Evolutionary conservation across 2,888 invertebrate genomes (phyloP).

Genomic region (Arrhopalites spinosus): DNA sequence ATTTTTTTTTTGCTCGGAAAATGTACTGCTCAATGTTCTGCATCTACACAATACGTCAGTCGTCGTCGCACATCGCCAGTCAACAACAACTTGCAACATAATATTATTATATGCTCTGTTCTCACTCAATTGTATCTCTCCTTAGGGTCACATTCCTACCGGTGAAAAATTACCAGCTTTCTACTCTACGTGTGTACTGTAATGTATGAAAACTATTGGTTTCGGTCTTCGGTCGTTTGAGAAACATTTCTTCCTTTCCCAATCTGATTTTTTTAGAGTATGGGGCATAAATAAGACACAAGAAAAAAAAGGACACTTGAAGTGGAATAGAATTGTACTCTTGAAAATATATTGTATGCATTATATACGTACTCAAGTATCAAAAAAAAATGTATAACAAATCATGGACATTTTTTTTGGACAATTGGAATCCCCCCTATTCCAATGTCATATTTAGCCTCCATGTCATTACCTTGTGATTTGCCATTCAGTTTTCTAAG

Average conservation of each 20-base stretch:
- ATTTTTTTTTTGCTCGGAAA: no score
- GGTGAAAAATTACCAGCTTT: slow-evolving; percentile 23
- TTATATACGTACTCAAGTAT: neutral
- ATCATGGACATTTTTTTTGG: neutral
- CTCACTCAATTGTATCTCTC: slow-evolving; percentile 22
- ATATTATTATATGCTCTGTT: slow-evolving; percentile 6
- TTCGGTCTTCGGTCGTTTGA: no score
- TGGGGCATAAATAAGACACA: neutral
- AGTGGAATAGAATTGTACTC: no score
- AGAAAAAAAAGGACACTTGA: no score
- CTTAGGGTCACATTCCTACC: slow-evolving; percentile 24
- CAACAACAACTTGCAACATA: neutral
- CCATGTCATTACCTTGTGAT: no score
- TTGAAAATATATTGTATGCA: no score
- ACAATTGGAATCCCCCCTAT: no score
- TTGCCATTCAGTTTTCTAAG: no score
- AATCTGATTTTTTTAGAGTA: neutral
- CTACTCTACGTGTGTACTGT: neutral
- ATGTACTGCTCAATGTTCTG: no score
- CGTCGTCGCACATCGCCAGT: slow-evolving; percentile 9
- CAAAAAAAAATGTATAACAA: neutral
- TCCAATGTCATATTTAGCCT: no score
- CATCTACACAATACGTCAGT: neutral
- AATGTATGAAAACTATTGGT: neutral
- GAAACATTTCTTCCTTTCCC: neutral